Evolutionary conservation across 2,113 vertebrate genomes (phyloP), one percentile per base, ranked within the genome.

Genomic region (Hippocampus zosterae): DNA sequence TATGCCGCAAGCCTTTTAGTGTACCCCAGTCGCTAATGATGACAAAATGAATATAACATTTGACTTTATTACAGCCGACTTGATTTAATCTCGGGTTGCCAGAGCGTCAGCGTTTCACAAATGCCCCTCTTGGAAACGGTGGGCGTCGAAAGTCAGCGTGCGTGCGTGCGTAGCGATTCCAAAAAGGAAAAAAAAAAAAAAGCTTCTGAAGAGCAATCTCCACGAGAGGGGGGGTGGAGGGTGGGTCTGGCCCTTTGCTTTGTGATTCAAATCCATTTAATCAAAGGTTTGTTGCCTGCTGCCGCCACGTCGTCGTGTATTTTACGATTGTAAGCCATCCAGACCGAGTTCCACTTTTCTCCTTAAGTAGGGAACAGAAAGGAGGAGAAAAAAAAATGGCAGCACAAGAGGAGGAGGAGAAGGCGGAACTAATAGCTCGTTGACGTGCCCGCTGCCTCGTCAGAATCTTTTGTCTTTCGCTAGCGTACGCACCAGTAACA

Each of bases 241-340:
- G n/a, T n/a, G n/a, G n/a, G 83, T 87, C 92, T 88, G 82, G 88
- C 91, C 92, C 90, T 92, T 55, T 89, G 88, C 92, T 93, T 93
- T 93, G 92, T 92, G 86, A 93, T 92, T 92, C 88, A 92, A 91
- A 92, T 92, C 80, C 87, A 91, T 91, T 92, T 93, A 92, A 92
- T 93, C 90, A 93, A 89, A 91, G 92, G 92, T 92, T 91, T 92
- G 90, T 91, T 91, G 92, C 90, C 87, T 89, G 88, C 90, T 85
- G 76, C 86, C 76, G 84, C 81, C 90, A 91, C 90, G 92, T 93
- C 90, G 90, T 91, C 86, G 91, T 92, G 88, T 91, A 90, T 90
- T 91, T 92, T 88, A 90, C 88, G 90, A 90, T 90, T 86, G 87
- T 86, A 81, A 85, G 88, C 88, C 85, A 82, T 91, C 83, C 76